Evolutionary conservation across 2,113 vertebrate species (phyloP), one percentile per base, ranked within the genome.

Genomic region (Neotoma lepida): DNA sequence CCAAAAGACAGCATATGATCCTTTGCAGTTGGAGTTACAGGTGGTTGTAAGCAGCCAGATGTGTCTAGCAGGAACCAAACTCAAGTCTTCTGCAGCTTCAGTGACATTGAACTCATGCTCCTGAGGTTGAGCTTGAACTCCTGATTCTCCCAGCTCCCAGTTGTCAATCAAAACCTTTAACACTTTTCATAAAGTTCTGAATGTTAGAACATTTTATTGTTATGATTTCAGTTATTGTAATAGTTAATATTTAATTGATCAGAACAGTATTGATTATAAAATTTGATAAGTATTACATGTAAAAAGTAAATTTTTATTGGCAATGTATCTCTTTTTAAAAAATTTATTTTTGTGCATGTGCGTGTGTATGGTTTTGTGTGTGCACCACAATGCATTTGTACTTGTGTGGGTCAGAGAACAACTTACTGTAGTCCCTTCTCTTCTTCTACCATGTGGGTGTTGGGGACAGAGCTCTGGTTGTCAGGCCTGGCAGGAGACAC

Each of bases 251-350:
- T 70, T 30, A 73, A 1, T 77, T 58, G 56, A 90, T 92, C 76
- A 87, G 49, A 93, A 82, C 44, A 56, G 58, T 73, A 85, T 35
- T 89, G 90, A 28, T 86, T 77, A 1, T 68, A 77, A 86, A 86
- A 73, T 86, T 73, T 93, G 54, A 54, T 82, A 95, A 89, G 81
- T 78, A 66, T 78, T 89, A 93, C 66, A 49, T 58, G 61, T 71
- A 78, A 94, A 71, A 68, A 64, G 24, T 87, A 86, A 28, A 89
- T 14, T 90, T 92, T 64, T 71, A 13, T 68, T 74, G 58, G 33
- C 74, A 91, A 66, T 73, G 6, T 9, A 78, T 85, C 12, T 89
- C 22, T 49, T 49, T 85, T 85, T 18, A 17, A 41, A 61, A 26
- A 24, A 6, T 1, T 39, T 44, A 9, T 84, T 28, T 44, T 15